Percentiles rank a stretch among this genome's conserved stretches.
Evolutionary conservation across 1,140 invertebrate species (phyloP).

Genomic region (Liolophura sinensis): DNA sequence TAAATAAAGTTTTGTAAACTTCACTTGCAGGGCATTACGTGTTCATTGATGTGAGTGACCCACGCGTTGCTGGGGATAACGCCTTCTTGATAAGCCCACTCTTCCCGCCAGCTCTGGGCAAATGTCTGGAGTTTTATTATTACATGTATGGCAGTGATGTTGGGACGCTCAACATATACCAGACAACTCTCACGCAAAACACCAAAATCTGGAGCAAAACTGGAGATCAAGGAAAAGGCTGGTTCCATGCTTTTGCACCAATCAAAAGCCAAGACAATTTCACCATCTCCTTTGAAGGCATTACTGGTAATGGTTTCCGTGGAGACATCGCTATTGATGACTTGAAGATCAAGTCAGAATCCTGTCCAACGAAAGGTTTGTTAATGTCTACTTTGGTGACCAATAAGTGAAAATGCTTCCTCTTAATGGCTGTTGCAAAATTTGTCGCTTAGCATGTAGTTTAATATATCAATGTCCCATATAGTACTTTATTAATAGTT

Average conservation of each 20-base stretch:
- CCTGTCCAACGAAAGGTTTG: slow-evolving; percentile 10
- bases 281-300: slow-evolving; percentile 7
- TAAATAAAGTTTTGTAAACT: too few relatives aligned
- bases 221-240: slow-evolving; percentile 15
- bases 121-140: slow-evolving; percentile 66
- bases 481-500: too few relatives aligned
- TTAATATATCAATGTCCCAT: too few relatives aligned
- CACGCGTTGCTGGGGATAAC: slow-evolving; percentile 28
- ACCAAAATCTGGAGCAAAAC: slow-evolving; percentile 5
- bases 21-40: slow-evolving; percentile 29
- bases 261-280: background rate
- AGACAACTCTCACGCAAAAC: slow-evolving; percentile 10
- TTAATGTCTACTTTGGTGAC: too few relatives aligned
- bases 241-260: slow-evolving; percentile 3
- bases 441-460: too few relatives aligned
- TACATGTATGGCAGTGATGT: slow-evolving; percentile 72
- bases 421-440: too few relatives aligned
- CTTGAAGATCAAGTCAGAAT: background rate
- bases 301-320: slow-evolving; percentile 1
- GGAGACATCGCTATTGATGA: slow-evolving; percentile 3
- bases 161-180: slow-evolving; percentile 34
- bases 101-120: slow-evolving; percentile 10
- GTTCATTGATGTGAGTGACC: slow-evolving; percentile 38
- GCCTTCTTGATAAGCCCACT: slow-evolving; percentile 20
- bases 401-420: too few relatives aligned